Evolutionary conservation across 64 coral and sea anemone genomes (phyloP).

Genomic region (Actinia equina): DNA sequence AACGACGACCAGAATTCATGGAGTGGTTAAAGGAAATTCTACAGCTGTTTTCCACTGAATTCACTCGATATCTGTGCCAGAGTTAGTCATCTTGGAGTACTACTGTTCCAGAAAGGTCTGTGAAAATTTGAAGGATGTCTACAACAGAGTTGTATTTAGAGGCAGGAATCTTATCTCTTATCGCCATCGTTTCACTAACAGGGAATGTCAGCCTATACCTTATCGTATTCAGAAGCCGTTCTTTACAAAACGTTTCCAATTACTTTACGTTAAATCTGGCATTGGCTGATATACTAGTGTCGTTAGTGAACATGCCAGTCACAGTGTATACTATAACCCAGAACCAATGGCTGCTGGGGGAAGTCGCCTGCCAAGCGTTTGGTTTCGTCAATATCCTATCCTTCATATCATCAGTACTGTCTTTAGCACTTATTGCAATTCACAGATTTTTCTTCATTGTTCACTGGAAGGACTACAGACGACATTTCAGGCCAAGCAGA

Average conservation of each 20-base stretch:
- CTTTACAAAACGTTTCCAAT: slow-evolving; percentile 59
- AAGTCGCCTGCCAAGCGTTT: slow-evolving; percentile 31
- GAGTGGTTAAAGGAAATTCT: too few species aligned
- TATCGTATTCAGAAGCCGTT: slow-evolving; percentile 38
- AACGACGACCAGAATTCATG: too few species aligned
- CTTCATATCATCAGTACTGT: slow-evolving; percentile 88
- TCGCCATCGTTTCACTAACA: slow-evolving; percentile 48
- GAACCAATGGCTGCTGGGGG: slow-evolving; percentile 64
- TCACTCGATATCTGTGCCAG: too few species aligned
- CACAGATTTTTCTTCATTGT: slow-evolving; percentile 81
- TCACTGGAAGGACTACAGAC: slow-evolving; percentile 63
- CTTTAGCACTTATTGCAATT: slow-evolving; percentile 76
- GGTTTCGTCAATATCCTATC: slow-evolving; percentile 81
- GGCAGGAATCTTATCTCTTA: slow-evolving; percentile 37
- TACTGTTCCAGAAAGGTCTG: too few species aligned
- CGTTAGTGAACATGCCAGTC: slow-evolving; percentile 84
- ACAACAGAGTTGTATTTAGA: neutral
- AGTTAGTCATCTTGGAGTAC: too few species aligned
- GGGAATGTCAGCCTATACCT: slow-evolving; percentile 72
- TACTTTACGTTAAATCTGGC: slow-evolving; percentile 83
- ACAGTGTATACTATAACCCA: slow-evolving; percentile 58
- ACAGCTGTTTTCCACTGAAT: too few species aligned
- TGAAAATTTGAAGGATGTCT: neutral
- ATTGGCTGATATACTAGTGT: slow-evolving; percentile 77
- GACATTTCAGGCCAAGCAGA: slow-evolving; percentile 31